A percentile compares a stretch with the other conserved stretches of the same genome.
These are phyloP conservation scores for Myathropa florea DNA, from an alignment of 2,888 invertebrate species.

Conservation along the genomic window DNA sequence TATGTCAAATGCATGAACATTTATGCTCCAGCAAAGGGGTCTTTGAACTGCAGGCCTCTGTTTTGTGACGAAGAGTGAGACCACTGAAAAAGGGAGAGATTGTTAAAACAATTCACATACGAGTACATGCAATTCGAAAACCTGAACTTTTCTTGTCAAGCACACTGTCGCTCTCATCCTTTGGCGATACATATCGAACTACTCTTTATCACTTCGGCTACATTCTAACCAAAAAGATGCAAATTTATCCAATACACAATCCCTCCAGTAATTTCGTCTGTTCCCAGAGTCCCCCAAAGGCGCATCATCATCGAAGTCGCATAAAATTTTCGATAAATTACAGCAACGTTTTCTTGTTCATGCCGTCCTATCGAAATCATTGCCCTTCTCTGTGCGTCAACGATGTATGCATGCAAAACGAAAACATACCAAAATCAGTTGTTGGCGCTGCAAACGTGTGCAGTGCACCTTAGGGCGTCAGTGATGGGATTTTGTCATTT, in stretches of 20 bases:
- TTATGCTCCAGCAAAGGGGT: too few relatives aligned
- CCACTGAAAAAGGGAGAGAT: too few relatives aligned
- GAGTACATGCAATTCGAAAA: too few relatives aligned
- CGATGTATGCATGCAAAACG: background rate
- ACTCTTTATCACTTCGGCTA: background rate
- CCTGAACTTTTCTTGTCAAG: background rate
- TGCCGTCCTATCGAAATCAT: constrained; percentile 15
- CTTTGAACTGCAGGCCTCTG: too few relatives aligned
- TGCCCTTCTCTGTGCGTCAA: background rate
- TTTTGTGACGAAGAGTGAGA: too few relatives aligned
- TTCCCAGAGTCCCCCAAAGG: background rate
- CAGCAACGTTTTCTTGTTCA: constrained; percentile 12
- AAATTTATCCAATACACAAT: background rate
- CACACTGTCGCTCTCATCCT: background rate
- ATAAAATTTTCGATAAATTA: constrained; percentile 41
- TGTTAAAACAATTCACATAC: too few relatives aligned
- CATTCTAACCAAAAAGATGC: background rate
- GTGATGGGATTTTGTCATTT: constrained; percentile 60
- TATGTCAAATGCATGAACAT: too few relatives aligned
- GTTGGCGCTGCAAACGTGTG: constrained; percentile 16
- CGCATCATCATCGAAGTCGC: constrained; percentile 24
- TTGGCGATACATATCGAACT: background rate
- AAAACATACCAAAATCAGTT: constrained; percentile 14
- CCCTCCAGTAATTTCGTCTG: background rate
- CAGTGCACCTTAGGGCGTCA: constrained; percentile 28